phyloP scores from a whole-genome alignment of 1,140 invertebrate genomes.

The Drosophila biarmipes region DNA sequence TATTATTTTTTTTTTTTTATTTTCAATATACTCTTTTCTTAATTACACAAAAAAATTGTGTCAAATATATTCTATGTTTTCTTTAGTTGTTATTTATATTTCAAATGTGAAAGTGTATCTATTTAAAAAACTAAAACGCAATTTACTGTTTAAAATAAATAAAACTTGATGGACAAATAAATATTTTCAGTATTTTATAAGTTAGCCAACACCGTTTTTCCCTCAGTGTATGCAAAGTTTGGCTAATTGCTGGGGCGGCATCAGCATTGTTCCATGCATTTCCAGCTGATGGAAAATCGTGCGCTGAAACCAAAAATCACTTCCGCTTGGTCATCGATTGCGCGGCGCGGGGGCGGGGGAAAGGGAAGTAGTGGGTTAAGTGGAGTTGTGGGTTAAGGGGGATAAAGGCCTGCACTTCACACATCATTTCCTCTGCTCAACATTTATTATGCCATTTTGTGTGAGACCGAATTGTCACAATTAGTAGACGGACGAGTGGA shows the following conservation, averaged over 20 bases:
- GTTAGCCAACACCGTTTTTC: not conserved
- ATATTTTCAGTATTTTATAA: too few relatives aligned
- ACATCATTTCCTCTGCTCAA: conserved; percentile 72
- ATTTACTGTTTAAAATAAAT: too few relatives aligned
- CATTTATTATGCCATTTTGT: conserved; percentile 80
- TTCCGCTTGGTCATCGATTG: conserved; percentile 58
- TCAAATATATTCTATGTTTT: too few relatives aligned
- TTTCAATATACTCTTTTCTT: too few relatives aligned
- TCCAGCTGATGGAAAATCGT: conserved; percentile 41
- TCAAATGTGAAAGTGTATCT: too few relatives aligned
- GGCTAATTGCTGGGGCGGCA: conserved; percentile 39
- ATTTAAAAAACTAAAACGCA: too few relatives aligned
- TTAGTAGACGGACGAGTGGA: conserved; percentile 42
- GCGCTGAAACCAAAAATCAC: conserved; percentile 70
- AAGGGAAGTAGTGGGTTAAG: not conserved
- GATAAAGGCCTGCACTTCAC: conserved; percentile 53
- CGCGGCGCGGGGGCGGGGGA: not conserved
- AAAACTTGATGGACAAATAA: too few relatives aligned
- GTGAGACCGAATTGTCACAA: conserved; percentile 72
- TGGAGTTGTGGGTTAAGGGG: conserved; percentile 2
- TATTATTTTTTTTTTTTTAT: too few relatives aligned
- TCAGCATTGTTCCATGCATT: conserved; percentile 33
- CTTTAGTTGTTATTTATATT: too few relatives aligned
- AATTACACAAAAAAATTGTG: too few relatives aligned
- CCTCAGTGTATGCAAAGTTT: conserved; percentile 35